Evolutionary conservation across 2,113 vertebrate genomes (phyloP).

Genomic region (Heteronetta atricapilla): DNA sequence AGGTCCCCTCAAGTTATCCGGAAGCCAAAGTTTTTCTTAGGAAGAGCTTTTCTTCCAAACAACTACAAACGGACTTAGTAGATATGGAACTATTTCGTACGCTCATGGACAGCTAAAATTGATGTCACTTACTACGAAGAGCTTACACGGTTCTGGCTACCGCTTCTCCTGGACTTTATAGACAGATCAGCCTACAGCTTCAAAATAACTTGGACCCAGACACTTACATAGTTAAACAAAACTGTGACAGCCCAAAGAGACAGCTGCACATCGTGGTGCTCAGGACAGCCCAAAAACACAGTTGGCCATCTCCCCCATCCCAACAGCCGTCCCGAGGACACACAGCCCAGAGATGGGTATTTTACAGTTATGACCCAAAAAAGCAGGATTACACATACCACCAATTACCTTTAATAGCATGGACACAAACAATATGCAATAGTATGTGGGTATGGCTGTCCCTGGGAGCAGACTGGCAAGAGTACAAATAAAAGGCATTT

Average conservation of each 20-base stretch:
- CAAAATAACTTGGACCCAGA: background rate
- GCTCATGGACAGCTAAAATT: background rate
- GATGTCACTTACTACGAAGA: background rate
- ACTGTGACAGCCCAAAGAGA: background rate
- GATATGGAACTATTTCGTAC: background rate
- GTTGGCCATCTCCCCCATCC: background rate
- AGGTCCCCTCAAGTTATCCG: background rate
- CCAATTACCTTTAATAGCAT: background rate
- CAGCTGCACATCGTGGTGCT: rapidly evolving
- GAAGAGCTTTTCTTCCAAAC: background rate
- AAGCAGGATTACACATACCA: rapidly evolving
- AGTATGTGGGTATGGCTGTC: background rate
- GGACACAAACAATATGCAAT: background rate
- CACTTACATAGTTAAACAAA: background rate
- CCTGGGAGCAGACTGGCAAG: background rate
- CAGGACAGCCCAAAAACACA: background rate
- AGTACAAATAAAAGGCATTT: conserved; percentile 1
- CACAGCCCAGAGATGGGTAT: rapidly evolving
- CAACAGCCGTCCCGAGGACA: background rate
- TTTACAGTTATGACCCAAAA: background rate
- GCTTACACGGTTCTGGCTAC: background rate
- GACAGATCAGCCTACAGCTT: background rate
- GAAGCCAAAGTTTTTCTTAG: background rate
- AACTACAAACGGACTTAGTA: background rate
- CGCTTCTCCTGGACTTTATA: background rate